Evolutionary conservation across 2,113 vertebrate species (phyloP).

Genomic region (Galeopterus variegatus): DNA sequence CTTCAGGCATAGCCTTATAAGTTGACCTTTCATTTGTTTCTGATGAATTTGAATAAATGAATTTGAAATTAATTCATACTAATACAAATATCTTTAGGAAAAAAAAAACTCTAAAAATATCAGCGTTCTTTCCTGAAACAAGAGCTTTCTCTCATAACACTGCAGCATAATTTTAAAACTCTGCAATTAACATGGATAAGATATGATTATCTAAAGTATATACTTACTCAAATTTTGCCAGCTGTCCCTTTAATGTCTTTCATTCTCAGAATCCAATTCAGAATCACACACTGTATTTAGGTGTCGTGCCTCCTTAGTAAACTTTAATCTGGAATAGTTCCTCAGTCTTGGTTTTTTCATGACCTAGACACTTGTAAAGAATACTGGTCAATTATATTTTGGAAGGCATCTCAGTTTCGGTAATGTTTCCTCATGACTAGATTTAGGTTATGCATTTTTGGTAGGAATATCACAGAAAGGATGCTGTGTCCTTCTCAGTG

Average conservation of each 20-base stretch:
- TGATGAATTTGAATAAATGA: background rate
- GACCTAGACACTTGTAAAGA: background rate
- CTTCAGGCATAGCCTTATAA: background rate
- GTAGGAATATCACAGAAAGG: background rate
- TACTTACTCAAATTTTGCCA: background rate
- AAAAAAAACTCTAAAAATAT: background rate
- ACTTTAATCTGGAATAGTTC: background rate
- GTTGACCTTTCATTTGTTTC: background rate
- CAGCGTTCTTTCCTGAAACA: background rate
- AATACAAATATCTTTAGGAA: background rate
- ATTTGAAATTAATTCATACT: background rate
- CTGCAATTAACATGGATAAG: background rate
- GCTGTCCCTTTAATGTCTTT: background rate
- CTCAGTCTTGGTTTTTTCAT: background rate
- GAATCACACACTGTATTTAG: background rate
- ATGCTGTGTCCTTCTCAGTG: background rate
- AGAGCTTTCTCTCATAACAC: background rate
- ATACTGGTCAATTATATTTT: background rate
- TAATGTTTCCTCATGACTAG: background rate
- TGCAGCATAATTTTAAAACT: background rate
- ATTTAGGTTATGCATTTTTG: background rate
- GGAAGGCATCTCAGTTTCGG: background rate
- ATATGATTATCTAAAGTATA: background rate
- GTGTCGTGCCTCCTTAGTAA: background rate
- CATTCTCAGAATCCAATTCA: background rate